These are phyloP conservation scores for Apis dorsata DNA, from an alignment of 1,140 invertebrate species.

Conservation along the genomic window DNA sequence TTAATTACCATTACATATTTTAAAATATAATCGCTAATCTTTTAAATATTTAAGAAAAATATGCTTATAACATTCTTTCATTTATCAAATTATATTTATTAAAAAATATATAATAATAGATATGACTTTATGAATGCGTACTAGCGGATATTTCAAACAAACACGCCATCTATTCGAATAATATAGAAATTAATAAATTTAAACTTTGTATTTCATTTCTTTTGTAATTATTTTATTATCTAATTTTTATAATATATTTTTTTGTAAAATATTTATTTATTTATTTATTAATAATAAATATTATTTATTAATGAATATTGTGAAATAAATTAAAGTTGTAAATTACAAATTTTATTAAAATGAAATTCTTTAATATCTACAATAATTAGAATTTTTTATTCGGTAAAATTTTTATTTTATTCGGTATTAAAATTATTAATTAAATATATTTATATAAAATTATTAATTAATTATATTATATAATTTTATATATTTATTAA, in stretches of 20 bases:
- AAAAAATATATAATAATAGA: constrained; percentile 25
- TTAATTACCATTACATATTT: constrained; percentile 19
- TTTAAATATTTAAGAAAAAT: constrained; percentile 6
- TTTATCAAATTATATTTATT: constrained; percentile 8
- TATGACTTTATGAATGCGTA: constrained; percentile 4
- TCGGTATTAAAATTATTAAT: too few species aligned
- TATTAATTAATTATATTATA: too few species aligned
- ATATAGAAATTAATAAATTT: constrained; percentile 4
- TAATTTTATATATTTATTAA: too few species aligned
- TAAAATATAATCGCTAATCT: background rate
- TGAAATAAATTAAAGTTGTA: background rate
- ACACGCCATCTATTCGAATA: constrained; percentile 26
- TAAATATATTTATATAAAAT: too few species aligned
- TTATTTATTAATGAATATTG: background rate
- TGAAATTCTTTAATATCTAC: background rate
- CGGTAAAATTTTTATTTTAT: too few species aligned
- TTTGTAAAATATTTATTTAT: too few species aligned
- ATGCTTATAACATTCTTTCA: background rate
- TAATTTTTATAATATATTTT: too few species aligned
- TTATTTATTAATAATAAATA: too few species aligned
- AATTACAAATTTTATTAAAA: background rate
- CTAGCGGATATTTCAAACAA: constrained; percentile 6
- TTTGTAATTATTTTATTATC: too few species aligned
- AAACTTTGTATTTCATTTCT: background rate
- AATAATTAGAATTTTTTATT: background rate